phyloP scores from a whole-genome alignment of 2,888 invertebrate species.

The Luperina testacea region DNA sequence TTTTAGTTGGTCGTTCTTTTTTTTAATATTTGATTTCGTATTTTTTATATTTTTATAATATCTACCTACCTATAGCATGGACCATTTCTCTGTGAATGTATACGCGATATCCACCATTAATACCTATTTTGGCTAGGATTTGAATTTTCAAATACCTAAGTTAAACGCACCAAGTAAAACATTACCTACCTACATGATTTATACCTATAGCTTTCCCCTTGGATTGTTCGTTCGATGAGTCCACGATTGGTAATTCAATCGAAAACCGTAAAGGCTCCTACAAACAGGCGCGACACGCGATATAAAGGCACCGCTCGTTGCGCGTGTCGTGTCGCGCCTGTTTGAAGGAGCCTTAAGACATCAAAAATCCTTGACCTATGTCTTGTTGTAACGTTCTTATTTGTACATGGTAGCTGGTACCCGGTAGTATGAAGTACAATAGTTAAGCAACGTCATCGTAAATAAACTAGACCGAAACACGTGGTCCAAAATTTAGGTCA shows the following conservation, averaged over 20 bases:
- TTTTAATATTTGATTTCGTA: not conserved
- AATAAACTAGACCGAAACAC: constrained; percentile 38
- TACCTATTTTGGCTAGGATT: not conserved
- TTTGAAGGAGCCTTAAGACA: not conserved
- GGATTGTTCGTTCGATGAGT: not conserved
- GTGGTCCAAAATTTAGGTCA: constrained; percentile 60
- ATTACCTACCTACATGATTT: not conserved
- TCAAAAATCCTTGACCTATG: constrained; percentile 25
- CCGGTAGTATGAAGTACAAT: constrained; percentile 30
- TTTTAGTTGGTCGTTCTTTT: not conserved
- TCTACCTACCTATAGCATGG: not conserved
- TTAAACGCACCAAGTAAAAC: not conserved
- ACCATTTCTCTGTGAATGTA: not conserved
- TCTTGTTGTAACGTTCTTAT: not conserved
- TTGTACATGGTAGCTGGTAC: not conserved
- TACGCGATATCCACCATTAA: not conserved
- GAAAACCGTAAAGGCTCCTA: not conserved
- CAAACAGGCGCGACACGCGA: too few species aligned
- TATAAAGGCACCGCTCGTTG: too few species aligned
- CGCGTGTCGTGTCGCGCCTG: too few species aligned
- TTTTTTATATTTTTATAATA: not conserved
- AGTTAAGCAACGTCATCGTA: constrained; percentile 7
- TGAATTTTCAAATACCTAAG: not conserved
- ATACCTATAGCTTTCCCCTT: not conserved
- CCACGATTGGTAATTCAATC: not conserved